phyloP scores from a whole-genome alignment of 2,113 vertebrate species.

The Plecturocebus donacophilus region DNA sequence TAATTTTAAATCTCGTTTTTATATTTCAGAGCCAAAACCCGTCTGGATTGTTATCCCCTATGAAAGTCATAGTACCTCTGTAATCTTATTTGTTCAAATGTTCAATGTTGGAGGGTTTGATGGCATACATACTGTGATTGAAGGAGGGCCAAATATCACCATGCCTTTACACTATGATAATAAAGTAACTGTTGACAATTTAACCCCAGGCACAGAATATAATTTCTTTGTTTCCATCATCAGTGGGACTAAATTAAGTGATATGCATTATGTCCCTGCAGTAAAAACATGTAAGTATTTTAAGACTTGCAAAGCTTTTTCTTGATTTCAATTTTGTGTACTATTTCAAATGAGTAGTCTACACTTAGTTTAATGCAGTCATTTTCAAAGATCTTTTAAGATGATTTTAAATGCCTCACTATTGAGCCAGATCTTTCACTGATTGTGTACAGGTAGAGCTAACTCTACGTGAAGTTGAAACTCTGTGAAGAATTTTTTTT shows the following conservation, averaged over 20 bases:
- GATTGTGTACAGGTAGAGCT: not conserved
- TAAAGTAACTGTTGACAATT: slow-evolving; percentile 82
- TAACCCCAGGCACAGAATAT: slow-evolving; percentile 87
- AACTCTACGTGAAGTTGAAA: not conserved
- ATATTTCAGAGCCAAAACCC: slow-evolving; percentile 81
- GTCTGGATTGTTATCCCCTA: slow-evolving; percentile 78
- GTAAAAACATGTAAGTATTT: slow-evolving; percentile 90
- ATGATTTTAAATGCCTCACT: not conserved
- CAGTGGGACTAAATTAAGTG: slow-evolving; percentile 85
- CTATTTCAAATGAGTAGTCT: not conserved
- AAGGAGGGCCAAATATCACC: slow-evolving; percentile 72
- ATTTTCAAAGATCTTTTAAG: not conserved
- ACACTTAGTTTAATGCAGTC: not conserved
- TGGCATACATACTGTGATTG: slow-evolving; percentile 78
- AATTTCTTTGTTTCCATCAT: slow-evolving; percentile 86
- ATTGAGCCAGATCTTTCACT: not conserved
- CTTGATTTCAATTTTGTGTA: slow-evolving; percentile 38
- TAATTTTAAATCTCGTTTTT: slow-evolving; percentile 22
- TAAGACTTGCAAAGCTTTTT: not conserved
- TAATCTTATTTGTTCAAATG: slow-evolving; percentile 80
- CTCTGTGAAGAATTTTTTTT: not conserved
- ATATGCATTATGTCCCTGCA: slow-evolving; percentile 77
- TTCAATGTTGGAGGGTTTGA: slow-evolving; percentile 81
- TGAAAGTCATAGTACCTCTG: slow-evolving; percentile 59
- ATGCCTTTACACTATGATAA: slow-evolving; percentile 72